Percentiles rank a stretch among this genome's conserved stretches.
phyloP scores from a whole-genome alignment of 2,888 invertebrate genomes.

The Phaonia tiefii region DNA sequence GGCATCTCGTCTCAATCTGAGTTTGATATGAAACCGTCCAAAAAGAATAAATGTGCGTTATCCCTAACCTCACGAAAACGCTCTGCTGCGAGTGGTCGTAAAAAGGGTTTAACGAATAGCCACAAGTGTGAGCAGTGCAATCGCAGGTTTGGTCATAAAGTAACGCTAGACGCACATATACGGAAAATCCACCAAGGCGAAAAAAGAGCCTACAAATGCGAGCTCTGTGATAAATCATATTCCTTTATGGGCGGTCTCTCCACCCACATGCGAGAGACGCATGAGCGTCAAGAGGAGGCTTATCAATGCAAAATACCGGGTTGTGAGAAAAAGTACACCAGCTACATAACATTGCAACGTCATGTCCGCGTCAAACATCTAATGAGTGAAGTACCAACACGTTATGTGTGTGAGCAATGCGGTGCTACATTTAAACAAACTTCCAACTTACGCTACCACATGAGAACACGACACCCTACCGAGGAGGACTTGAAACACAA shows the following conservation, averaged over 20 bases:
- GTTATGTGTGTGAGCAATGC: conserved; percentile 77
- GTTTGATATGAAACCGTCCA: conserved; percentile 38
- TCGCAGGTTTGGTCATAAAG: conserved; percentile 74
- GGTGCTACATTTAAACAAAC: conserved; percentile 78
- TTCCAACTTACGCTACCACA: conserved; percentile 77
- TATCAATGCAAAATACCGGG: conserved; percentile 74
- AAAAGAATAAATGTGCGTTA: conserved; percentile 39
- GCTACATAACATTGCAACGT: conserved; percentile 76
- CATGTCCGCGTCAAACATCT: conserved; percentile 77
- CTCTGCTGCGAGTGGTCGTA: conserved; percentile 62
- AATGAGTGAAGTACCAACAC: conserved; percentile 61
- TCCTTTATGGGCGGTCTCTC: conserved; percentile 76
- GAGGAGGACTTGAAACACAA: conserved; percentile 71
- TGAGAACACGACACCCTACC: conserved; percentile 75
- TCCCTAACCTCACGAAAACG: conserved; percentile 40
- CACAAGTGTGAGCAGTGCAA: conserved; percentile 73
- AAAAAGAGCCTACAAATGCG: conserved; percentile 75
- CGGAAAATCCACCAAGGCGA: conserved; percentile 76
- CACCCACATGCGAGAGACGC: conserved; percentile 76
- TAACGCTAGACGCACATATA: conserved; percentile 74
- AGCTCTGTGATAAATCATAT: conserved; percentile 76
- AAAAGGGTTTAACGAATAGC: conserved; percentile 70
- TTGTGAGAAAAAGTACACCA: conserved; percentile 76
- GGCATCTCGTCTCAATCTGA: conserved; percentile 24
- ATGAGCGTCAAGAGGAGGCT: conserved; percentile 71